Evolutionary conservation across 2,797 vertebrate genomes (phyloP), one percentile per base, ranked within the genome.

Genomic region (Sebastes elongatus): DNA sequence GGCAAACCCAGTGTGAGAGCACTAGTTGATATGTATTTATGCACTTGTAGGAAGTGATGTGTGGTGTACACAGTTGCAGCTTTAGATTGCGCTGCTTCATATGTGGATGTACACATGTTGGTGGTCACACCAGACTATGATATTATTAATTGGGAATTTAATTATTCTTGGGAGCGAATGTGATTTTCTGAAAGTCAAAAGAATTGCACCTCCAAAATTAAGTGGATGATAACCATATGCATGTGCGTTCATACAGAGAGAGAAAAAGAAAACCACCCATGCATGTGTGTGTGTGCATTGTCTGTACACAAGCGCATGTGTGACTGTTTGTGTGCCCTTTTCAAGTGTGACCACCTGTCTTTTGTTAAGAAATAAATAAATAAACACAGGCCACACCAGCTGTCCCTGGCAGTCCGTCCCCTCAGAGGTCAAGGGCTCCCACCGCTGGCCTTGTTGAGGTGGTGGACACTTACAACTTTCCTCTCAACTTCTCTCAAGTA

Each of bases 271-370:
- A 83, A 74, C 71, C 62, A 69, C 63, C 49, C 64, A 6, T 57
- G 64, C 9, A 3, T 35, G 27, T 56, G 57, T 74, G 83, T 70
- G 81, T 55, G 86, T 3, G 23, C n/a, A 23, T 85, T 83, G 76
- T 84, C 88, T 91, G 92, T 88, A 91, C 86, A 91, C 86, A 86
- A 87, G 86, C 13, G 76, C 66, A 78, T 85, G 91, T 86, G 92
- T 86, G 89, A 70, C 83, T 87, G 86, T 95, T 94, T 95, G 93
- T 93, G 94, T 95, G 94, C 94, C 95, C 94, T 96, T 96, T 95
- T 96, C 95, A 96, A 96, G 96, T 96, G 96, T 96, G 96, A 95
- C 96, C 96, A 96, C 96, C 96, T 96, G 96, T 96, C 96, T 96
- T 95, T 95, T 96, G 96, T 96, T 95, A 89, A 93, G 91, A 96